A percentile compares a stretch with the other conserved stretches of the same genome.
Evolutionary conservation across 2,888 invertebrate species (phyloP).

Genomic region (Margaritifera margaritifera): DNA sequence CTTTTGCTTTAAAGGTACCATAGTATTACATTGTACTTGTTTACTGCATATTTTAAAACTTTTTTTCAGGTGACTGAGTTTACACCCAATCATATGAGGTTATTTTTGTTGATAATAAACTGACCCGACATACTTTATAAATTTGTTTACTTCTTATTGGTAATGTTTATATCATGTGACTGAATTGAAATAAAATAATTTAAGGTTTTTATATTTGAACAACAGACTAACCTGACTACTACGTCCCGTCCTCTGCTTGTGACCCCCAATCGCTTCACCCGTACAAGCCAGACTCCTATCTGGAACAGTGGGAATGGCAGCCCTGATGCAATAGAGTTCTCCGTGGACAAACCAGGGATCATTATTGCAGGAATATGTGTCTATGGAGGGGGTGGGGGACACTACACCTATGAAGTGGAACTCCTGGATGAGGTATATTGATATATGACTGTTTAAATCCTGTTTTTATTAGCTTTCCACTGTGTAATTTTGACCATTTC

Average conservation of each 20-base stretch:
- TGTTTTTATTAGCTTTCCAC: neutral
- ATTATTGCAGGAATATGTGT: constrained; percentile 91
- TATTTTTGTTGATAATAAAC: too few relatives aligned
- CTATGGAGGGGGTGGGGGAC: constrained; percentile 87
- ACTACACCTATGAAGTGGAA: constrained; percentile 93
- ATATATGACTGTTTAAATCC: neutral
- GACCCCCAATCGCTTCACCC: constrained; percentile 91
- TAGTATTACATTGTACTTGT: too few relatives aligned
- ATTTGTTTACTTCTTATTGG: too few relatives aligned
- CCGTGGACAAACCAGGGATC: constrained; percentile 91
- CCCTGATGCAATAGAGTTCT: constrained; percentile 95
- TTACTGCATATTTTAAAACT: too few relatives aligned
- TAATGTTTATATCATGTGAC: too few relatives aligned
- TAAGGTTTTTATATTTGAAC: neutral
- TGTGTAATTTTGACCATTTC: too few relatives aligned
- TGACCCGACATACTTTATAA: too few relatives aligned
- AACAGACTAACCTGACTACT: constrained; percentile 81
- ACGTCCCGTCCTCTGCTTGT: constrained; percentile 86
- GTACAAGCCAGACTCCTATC: constrained; percentile 89
- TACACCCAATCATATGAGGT: too few relatives aligned
- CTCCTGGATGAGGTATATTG: constrained; percentile 77
- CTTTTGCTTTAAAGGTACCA: too few relatives aligned
- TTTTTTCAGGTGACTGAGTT: too few relatives aligned
- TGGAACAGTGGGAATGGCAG: constrained; percentile 99
- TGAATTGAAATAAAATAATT: neutral